Conservation (phyloP, 2,888 invertebrate species). For the Eugnorisma glareosa region DNA sequence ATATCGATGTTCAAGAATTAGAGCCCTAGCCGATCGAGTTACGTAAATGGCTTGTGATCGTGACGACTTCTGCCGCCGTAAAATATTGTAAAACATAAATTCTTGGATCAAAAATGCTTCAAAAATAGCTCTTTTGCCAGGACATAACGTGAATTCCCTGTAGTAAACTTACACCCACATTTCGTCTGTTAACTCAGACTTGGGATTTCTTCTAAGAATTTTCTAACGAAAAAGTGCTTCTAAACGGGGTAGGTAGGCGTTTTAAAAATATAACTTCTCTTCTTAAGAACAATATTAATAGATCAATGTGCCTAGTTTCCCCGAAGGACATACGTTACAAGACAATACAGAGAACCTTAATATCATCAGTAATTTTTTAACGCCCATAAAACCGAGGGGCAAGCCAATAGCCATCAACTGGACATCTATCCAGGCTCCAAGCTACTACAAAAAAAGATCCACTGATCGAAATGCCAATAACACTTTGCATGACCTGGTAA, state of each 20-base stretch:
- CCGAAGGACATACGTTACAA: too few relatives aligned
- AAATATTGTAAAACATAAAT: neutral
- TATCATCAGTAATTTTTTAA: neutral
- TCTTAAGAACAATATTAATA: neutral
- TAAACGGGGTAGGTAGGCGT: neutral
- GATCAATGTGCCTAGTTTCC: neutral
- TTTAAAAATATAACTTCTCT: neutral
- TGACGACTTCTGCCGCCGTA: neutral
- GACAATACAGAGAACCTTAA: neutral
- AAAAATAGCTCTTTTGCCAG: neutral
- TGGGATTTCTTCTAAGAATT: neutral
- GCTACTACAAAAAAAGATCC: too few relatives aligned
- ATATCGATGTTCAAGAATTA: neutral
- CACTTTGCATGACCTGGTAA: neutral
- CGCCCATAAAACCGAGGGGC: neutral
- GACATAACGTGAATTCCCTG: neutral
- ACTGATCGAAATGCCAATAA: too few relatives aligned
- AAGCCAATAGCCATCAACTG: neutral
- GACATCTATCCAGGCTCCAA: too few relatives aligned
- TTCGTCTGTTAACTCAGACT: neutral
- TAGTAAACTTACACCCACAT: neutral
- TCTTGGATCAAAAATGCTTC: neutral
- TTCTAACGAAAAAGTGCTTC: neutral
- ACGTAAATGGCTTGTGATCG: neutral
- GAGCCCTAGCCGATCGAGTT: neutral